phyloP scores from a whole-genome alignment of 2,888 invertebrate species.

The Pycnomerus fuliginosus region DNA sequence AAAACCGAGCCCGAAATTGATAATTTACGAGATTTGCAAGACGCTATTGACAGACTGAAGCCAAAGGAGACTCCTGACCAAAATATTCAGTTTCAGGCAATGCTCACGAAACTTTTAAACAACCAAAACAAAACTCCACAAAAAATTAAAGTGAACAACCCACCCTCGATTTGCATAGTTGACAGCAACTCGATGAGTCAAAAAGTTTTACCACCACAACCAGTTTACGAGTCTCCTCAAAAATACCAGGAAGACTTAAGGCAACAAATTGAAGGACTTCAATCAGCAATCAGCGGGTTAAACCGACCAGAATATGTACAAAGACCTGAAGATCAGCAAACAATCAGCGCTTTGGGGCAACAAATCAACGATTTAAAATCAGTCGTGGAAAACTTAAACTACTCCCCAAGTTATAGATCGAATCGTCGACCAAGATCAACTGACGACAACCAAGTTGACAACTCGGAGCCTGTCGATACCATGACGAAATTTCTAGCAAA shows the following conservation, averaged over 20 bases:
- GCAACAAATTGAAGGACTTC: constrained; percentile 41
- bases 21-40: constrained; percentile 38
- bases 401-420: constrained; percentile 1
- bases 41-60: constrained; percentile 38
- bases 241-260: constrained; percentile 35
- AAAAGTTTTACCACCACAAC: background rate
- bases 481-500: constrained; percentile 9
- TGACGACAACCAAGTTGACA: constrained; percentile 10
- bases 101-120: constrained; percentile 27
- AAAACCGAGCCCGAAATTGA: constrained; percentile 24
- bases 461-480: constrained; percentile 3
- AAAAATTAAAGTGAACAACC: constrained; percentile 1
- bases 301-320: constrained; percentile 40
- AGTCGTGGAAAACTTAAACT: constrained; percentile 26
- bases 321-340: constrained; percentile 39
- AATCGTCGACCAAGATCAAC: constrained; percentile 8
- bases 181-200: constrained; percentile 4
- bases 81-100: constrained; percentile 23
- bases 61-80: constrained; percentile 30
- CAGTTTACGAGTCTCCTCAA: constrained; percentile 3
- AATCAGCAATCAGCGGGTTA: constrained; percentile 41
- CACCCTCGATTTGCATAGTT: constrained; percentile 12
- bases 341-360: constrained; percentile 38
- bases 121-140: constrained; percentile 1
- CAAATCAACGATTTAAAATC: constrained; percentile 43